Conservation (phyloP, 2,113 vertebrate genomes). For the Candoia aspera region DNA sequence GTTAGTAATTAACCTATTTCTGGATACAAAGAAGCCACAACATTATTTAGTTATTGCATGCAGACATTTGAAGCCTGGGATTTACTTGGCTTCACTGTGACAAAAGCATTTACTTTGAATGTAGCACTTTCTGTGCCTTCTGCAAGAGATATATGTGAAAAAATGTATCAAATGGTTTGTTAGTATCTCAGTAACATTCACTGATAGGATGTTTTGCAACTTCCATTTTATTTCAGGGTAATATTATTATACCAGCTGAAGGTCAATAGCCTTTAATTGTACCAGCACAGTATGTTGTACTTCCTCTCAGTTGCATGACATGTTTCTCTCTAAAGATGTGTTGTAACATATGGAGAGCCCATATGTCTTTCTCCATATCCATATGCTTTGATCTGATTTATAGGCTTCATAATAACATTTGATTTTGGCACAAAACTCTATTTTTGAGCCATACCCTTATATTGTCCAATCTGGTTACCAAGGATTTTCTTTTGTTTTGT, state of each 20-base stretch:
- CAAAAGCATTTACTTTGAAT: constrained; percentile 11
- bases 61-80: constrained; percentile 55
- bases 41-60: constrained; percentile 61
- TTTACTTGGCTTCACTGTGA: constrained; percentile 48
- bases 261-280: constrained; percentile 50
- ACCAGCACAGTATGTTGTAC: constrained; percentile 37
- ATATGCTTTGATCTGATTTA: constrained; percentile 67
- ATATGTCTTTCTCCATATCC: constrained; percentile 66
- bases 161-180: constrained; percentile 21
- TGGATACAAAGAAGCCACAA: constrained; percentile 51
- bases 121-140: constrained; percentile 20
- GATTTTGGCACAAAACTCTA: constrained; percentile 53
- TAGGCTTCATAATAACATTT: constrained; percentile 61
- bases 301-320: constrained; percentile 53
- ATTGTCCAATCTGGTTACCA: constrained; percentile 23
- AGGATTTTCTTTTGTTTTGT: background rate
- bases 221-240: constrained; percentile 36
- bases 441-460: constrained; percentile 46
- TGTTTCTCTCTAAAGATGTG: constrained; percentile 61
- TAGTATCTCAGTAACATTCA: constrained; percentile 20
- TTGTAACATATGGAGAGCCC: constrained; percentile 65
- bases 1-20: constrained; percentile 52
- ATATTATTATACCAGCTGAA: constrained; percentile 37
- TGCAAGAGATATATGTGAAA: constrained; percentile 23
- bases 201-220: constrained; percentile 21